Evolutionary conservation across 2,113 vertebrate genomes (phyloP).

Genomic region (Thinocorus orbignyianus): DNA sequence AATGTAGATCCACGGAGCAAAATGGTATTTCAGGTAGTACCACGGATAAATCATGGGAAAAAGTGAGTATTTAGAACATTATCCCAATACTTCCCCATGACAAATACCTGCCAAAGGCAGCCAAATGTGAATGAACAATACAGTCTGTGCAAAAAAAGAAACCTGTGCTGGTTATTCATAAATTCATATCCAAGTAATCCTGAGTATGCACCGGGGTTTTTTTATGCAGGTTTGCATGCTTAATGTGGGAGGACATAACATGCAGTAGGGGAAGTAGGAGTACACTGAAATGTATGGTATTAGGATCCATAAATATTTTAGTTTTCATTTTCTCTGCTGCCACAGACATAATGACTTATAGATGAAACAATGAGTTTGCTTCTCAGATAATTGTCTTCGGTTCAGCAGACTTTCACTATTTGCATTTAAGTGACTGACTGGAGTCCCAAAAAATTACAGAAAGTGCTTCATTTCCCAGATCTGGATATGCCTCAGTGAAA

Average conservation of each 20-base stretch:
- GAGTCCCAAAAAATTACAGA: neutral
- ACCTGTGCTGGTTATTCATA: neutral
- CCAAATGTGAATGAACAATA: neutral
- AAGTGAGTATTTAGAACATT: neutral
- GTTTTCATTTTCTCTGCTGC: neutral
- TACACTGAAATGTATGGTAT: neutral
- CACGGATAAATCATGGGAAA: neutral
- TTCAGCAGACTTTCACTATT: neutral
- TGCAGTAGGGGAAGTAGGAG: neutral
- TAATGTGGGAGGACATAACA: neutral
- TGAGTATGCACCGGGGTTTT: neutral
- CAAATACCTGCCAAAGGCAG: neutral
- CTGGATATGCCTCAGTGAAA: conserved; percentile 26
- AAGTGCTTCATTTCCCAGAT: conserved; percentile 4
- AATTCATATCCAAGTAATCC: neutral
- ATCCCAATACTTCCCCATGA: neutral
- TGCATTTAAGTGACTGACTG: neutral
- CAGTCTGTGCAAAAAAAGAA: neutral
- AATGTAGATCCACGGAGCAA: neutral
- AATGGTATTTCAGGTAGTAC: neutral
- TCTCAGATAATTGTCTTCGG: neutral
- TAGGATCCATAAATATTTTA: conserved; percentile 25
- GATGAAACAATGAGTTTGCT: neutral
- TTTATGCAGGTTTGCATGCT: neutral
- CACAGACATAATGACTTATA: neutral